Evolutionary conservation across 2,797 vertebrate species (phyloP).

Genomic region (Scolopax bukidnonensis): DNA sequence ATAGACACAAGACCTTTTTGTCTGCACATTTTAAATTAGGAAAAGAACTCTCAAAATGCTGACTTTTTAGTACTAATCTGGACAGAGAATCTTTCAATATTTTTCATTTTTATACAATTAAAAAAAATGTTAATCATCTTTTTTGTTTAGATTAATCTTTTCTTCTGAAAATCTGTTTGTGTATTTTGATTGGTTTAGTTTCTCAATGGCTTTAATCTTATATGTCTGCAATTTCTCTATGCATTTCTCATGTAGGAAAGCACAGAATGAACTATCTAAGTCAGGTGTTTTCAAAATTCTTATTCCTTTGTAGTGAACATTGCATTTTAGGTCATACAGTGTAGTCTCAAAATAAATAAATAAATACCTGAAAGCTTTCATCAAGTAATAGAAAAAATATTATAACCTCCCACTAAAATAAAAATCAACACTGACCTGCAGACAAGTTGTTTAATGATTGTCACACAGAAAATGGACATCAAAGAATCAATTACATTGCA

Average conservation of each 20-base stretch:
- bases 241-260: not conserved
- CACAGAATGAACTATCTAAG: not conserved
- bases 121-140: not conserved
- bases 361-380: not conserved
- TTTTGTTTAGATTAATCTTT: not conserved
- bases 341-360: not conserved
- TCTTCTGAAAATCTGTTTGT: not conserved
- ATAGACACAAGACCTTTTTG: not conserved
- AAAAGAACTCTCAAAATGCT: not conserved
- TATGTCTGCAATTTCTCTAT: not conserved
- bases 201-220: not conserved
- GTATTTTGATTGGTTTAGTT: not conserved
- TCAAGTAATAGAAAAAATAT: not conserved
- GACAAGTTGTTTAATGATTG: conserved; percentile 50
- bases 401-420: not conserved
- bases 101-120: not conserved
- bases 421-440: conserved; percentile 40
- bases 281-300: not conserved
- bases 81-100: not conserved
- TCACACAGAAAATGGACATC: not conserved
- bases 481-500: conserved; percentile 52
- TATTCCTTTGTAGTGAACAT: not conserved
- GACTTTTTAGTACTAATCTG: not conserved
- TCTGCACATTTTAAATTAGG: not conserved
- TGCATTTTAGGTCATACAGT: not conserved